Evolutionary conservation across 1,140 invertebrate species (phyloP).

Genomic region (Oryctes rhinoceros): DNA sequence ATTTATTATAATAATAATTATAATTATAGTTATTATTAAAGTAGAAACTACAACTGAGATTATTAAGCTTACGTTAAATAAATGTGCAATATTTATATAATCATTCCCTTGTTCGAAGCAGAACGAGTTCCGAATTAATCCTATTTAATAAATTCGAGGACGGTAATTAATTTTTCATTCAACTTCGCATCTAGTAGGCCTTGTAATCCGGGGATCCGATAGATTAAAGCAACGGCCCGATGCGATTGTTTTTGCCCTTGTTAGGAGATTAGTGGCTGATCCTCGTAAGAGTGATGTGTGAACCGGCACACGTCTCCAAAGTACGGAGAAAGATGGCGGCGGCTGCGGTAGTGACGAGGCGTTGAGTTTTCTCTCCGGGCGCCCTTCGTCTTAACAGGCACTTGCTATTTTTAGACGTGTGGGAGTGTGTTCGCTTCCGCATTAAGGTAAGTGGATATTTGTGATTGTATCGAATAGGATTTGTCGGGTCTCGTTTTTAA

Average conservation of each 20-base stretch:
- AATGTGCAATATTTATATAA: too few species aligned
- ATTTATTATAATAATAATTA: too few species aligned
- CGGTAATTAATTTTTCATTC: slow-evolving; percentile 43
- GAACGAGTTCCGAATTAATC: slow-evolving; percentile 17
- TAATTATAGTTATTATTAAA: too few species aligned
- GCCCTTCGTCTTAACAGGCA: neutral
- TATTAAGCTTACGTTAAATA: too few species aligned
- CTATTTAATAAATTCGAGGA: slow-evolving; percentile 38
- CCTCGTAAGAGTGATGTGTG: slow-evolving; percentile 57
- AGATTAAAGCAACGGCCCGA: slow-evolving; percentile 47
- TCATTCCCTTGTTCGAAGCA: neutral
- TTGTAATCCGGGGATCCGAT: slow-evolving; percentile 46
- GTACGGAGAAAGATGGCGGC: slow-evolving; percentile 34
- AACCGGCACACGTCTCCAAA: slow-evolving; percentile 54
- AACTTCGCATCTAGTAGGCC: slow-evolving; percentile 44
- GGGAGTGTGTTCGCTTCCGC: neutral
- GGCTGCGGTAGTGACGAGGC: neutral
- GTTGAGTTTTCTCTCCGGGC: neutral
- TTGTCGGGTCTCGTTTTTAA: neutral
- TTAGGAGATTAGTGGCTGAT: slow-evolving; percentile 58
- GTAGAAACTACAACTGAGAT: too few species aligned
- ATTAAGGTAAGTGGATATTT: neutral
- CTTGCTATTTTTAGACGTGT: slow-evolving; percentile 7
- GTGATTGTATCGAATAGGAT: neutral
- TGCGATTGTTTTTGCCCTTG: slow-evolving; percentile 59